phyloP scores from a whole-genome alignment of 2,113 vertebrate genomes.

The Limnothrissa miodon region DNA sequence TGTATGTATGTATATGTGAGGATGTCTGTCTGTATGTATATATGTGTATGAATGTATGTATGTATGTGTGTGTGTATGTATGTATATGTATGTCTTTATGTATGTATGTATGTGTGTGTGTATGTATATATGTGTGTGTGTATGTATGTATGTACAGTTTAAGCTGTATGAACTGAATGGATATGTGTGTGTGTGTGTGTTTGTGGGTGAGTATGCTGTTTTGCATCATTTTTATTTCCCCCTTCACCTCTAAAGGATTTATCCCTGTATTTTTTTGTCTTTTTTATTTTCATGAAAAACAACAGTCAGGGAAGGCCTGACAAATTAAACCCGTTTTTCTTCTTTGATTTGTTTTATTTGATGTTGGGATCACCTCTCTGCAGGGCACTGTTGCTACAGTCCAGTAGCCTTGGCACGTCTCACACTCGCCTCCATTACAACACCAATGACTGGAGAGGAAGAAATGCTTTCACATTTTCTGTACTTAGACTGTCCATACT shows the following conservation, averaged over 20 bases:
- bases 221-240: constrained; percentile 47
- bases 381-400: neutral
- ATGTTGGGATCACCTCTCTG: constrained; percentile 17
- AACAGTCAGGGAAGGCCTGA: constrained; percentile 57
- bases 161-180: too few relatives aligned
- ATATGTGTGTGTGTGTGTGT: constrained; percentile 4
- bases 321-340: neutral
- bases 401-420: neutral
- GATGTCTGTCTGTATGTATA: neutral
- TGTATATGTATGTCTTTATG: constrained; percentile 9
- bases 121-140: constrained; percentile 16
- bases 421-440: constrained; percentile 2
- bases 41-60: constrained; percentile 24
- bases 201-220: constrained; percentile 22
- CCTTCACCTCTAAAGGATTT: neutral
- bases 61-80: constrained; percentile 14
- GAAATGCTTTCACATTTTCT: neutral
- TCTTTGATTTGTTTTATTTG: constrained; percentile 47
- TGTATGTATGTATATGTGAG: neutral
- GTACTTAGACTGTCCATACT: constrained; percentile 9
- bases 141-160: constrained; percentile 21
- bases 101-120: constrained; percentile 1
- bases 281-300: constrained; percentile 41
- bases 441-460: constrained; percentile 1
- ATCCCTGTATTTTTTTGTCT: constrained; percentile 33